A percentile compares a stretch with the other conserved stretches of the same genome.
phyloP scores from a whole-genome alignment of 2,888 invertebrate species.

The Galeopsomyia nigrocyanea region DNA sequence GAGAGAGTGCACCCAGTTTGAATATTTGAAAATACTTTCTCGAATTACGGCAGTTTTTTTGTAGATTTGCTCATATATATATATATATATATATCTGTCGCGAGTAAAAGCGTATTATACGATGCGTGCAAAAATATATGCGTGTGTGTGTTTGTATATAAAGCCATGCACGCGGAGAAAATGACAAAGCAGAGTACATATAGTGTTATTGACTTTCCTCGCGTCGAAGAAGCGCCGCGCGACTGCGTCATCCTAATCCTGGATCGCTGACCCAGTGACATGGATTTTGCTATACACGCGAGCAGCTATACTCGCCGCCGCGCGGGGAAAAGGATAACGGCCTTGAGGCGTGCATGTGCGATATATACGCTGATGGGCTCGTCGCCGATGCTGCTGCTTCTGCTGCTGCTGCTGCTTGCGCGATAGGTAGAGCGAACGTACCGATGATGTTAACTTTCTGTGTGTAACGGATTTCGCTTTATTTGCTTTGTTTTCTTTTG shows the following conservation, averaged over 20 bases:
- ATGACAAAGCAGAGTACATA: no score
- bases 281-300: slow-evolving; percentile 9
- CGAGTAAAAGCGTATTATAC: no score
- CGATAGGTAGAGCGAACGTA: not conserved
- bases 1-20: no score
- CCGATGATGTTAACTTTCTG: not conserved
- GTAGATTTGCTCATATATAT: no score
- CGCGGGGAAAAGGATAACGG: slow-evolving; percentile 39
- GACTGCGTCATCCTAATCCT: slow-evolving; percentile 28
- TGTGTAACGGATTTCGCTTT: not conserved
- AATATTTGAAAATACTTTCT: no score
- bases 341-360: slow-evolving; percentile 31
- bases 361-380: not conserved
- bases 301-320: not conserved
- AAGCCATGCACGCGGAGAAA: no score
- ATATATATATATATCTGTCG: no score
- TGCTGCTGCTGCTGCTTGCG: not conserved
- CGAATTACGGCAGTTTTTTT: no score
- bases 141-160: no score
- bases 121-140: no score
- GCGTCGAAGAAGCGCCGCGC: no score
- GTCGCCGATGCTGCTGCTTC: not conserved
- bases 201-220: not conserved
- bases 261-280: slow-evolving; percentile 47
- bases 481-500: slow-evolving; percentile 2